A percentile compares a stretch with the other conserved stretches of the same genome.
phyloP scores from a whole-genome alignment of 2,113 vertebrate genomes.

The Deroptyus accipitrinus region DNA sequence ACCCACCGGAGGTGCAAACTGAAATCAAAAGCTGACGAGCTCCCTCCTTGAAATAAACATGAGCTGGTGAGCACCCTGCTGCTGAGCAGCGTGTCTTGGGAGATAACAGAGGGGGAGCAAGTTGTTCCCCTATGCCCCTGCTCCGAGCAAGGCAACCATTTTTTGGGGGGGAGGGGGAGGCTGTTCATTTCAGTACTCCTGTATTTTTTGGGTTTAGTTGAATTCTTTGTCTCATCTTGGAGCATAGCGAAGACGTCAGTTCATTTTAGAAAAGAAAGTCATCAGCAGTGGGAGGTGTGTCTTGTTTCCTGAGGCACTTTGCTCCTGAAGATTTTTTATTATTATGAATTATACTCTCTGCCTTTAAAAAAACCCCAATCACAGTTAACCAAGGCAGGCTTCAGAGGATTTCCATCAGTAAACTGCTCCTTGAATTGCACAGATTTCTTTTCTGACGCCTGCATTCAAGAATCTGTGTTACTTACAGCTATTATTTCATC shows the following conservation, averaged over 20 bases:
- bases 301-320: conserved; percentile 12
- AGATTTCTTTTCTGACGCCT: neutral
- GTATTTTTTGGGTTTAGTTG: neutral
- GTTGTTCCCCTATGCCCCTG: neutral
- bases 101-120: neutral
- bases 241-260: neutral
- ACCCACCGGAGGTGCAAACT: neutral
- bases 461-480: neutral
- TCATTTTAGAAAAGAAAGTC: conserved; percentile 44
- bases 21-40: conserved; percentile 34
- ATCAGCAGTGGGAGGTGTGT: neutral
- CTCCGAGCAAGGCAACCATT: neutral
- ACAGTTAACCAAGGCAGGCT: neutral
- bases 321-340: neutral
- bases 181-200: neutral
- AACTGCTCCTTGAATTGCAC: neutral
- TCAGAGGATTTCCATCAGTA: neutral
- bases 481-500: conserved; percentile 48
- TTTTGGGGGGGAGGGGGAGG: neutral
- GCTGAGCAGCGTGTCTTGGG: neutral
- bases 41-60: neutral
- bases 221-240: conserved; percentile 2
- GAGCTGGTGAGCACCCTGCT: neutral
- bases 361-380: neutral
- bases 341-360: neutral